phyloP scores from a whole-genome alignment of 2,113 vertebrate species.

The Ancistrus triradiatus region DNA sequence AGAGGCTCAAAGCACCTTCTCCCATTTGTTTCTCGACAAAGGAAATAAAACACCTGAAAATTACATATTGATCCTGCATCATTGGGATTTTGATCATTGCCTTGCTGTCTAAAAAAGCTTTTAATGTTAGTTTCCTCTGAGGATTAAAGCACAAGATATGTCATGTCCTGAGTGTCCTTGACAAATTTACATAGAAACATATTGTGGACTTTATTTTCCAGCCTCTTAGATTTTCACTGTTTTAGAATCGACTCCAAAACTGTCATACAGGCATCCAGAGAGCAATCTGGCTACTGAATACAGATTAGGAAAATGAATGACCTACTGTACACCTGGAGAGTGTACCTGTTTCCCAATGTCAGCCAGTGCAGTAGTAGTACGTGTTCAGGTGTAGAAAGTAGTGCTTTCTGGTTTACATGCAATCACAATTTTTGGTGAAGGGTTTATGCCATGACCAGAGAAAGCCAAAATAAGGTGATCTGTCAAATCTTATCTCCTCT shows the following conservation, averaged over 20 bases:
- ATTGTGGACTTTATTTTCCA: constrained; percentile 27
- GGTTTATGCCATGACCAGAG: constrained; percentile 23
- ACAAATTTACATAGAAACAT: constrained; percentile 18
- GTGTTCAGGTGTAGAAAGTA: constrained; percentile 1
- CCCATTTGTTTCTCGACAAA: constrained; percentile 29
- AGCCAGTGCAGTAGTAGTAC: neutral
- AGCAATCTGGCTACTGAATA: constrained; percentile 13
- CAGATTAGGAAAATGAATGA: neutral
- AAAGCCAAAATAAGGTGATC: constrained; percentile 34
- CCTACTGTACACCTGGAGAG: neutral
- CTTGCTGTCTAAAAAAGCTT: constrained; percentile 31
- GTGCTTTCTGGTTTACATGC: constrained; percentile 13
- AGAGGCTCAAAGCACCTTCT: constrained; percentile 15
- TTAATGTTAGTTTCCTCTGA: constrained; percentile 36
- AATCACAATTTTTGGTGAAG: constrained; percentile 30
- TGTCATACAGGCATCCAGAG: neutral
- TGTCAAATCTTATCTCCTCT: constrained; percentile 49
- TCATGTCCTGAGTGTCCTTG: constrained; percentile 37
- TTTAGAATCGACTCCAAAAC: constrained; percentile 1
- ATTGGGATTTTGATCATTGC: constrained; percentile 31
- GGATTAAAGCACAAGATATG: constrained; percentile 30
- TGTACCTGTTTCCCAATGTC: too few species aligned
- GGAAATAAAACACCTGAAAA: constrained; percentile 41
- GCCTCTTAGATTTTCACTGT: constrained; percentile 14
- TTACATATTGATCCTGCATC: constrained; percentile 47